Base-by-base conservation (phyloP, 2,113 vertebrate genomes). In the Chaenogobius annularis region DNA sequence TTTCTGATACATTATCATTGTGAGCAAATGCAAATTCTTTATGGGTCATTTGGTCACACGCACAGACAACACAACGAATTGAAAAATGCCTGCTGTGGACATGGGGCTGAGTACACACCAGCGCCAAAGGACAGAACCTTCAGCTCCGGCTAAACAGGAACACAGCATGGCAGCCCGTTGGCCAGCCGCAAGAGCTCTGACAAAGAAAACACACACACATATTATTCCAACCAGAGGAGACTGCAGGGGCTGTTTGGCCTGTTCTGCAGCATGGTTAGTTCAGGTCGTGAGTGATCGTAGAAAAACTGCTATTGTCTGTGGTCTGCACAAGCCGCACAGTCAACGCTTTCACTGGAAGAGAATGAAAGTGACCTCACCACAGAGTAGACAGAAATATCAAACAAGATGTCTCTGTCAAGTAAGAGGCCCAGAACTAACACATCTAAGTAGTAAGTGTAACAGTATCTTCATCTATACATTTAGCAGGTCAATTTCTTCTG, bases 291-390 rank as follows among this genome's bases (percentile, higher is more conserved):
- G 72, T 70, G 73, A 65, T 70, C 86, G 77, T 71, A 74, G 61
- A 66, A 80, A 79, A 85, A 86, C 80, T 23, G 85, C 88, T 82
- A 78, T 86, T 82, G 79, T 85, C 77, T 88, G 87, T 83, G 87
- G 88, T 74, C 68, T 69, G 70, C 83, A 82, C 79, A 54, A 85
- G 86, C 83, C 75, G 76, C 86, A 79, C n/a, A 66, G 37, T 52
- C 50, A 63, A 1, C 84, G 85, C 87, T 90, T 91, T 90, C 70
- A 77, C 83, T 90, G 89, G 87, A 87, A 31, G 48, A 79, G 77
- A 87, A 88, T 83, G 43, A 88, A 90, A 90, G 80, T 84, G 87
- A 88, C 74, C 75, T 89, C 82, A 79, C 55, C 56, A 54, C 46
- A 1, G 19, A 70, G 77, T 31, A 48, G 87, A 87, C 87, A 85